Base-by-base conservation (phyloP, 2,888 invertebrate genomes). In the Luffia ferchaultella region DNA sequence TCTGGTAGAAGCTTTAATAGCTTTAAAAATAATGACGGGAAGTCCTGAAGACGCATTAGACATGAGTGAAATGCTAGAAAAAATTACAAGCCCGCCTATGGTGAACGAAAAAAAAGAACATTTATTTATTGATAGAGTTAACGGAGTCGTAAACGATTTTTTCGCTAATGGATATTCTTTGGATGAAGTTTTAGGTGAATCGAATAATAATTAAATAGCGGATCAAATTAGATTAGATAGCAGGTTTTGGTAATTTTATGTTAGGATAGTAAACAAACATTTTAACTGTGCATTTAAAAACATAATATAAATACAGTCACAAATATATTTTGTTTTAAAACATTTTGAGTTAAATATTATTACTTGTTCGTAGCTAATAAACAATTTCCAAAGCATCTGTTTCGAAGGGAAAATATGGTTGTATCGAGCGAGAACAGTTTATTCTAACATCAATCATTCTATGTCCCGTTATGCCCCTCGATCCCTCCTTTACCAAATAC, bases 11-110 rank as follows among this genome's bases (percentile, higher is more conserved):
- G 74, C 76, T 51, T 60, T 78, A 52, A 65, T 77, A 56, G 74
- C 76, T 18, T 71, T 76, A 76, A 71, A 73, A 62, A 76, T 78
- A 61, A 74, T 78, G 58, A 78, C 78, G 18, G 71, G 74, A 7
- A 63, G 62, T 40, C 60, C 63, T 42, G 76, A 74, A 46, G 73
- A 73, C 30, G 74, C 75, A 9, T 58, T 67, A 40, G 67, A 73
- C 63, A 70, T 76, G 71, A 65, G 65, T 48, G 71, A 73, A 62
- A 64, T 65, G 58, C 73, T 68, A 66, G 67, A 71, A 61, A 64
- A 67, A 54, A 57, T 57, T 45, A 50, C 55, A 42, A 63, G 68
- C 56, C 61, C 64, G 30, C 30, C 30, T 3, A 12, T 12, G 30
- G 30, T 30, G 30, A 12, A 30, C 30, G 30, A 30, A 30, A 12